Conservation (phyloP, 2,113 vertebrate genomes). For the Rattus norvegicus region DNA sequence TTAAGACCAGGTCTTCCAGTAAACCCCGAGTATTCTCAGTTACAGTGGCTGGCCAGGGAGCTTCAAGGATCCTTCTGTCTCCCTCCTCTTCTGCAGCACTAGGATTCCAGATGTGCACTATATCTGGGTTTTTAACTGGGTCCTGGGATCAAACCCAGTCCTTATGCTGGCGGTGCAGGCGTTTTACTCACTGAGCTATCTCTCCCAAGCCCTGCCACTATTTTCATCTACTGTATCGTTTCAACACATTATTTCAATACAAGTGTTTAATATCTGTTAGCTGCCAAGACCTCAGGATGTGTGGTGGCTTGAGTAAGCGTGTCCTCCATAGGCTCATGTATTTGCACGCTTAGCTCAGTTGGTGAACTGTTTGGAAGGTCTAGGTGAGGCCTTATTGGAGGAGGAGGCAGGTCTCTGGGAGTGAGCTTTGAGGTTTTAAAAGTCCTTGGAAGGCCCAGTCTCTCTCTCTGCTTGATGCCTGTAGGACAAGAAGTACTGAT, state of each 20-base stretch:
- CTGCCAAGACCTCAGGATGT: background rate
- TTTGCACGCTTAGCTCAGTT: background rate
- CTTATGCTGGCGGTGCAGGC: too few relatives aligned
- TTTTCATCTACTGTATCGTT: background rate
- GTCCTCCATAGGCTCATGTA: background rate
- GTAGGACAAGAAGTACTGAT: background rate
- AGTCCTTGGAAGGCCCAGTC: background rate
- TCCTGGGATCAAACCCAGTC: background rate
- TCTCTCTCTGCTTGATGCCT: background rate
- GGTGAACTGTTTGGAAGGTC: background rate
- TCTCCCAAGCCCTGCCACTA: background rate
- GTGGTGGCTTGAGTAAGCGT: background rate
- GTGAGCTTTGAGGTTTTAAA: background rate
- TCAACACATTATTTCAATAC: background rate
- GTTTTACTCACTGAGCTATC: too few relatives aligned
- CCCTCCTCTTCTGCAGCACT: background rate
- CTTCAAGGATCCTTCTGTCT: background rate
- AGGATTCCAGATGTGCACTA: background rate
- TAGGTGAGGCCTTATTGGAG: too few relatives aligned
- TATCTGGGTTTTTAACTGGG: background rate
- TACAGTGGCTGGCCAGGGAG: background rate
- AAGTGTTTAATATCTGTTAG: constrained; percentile 16
- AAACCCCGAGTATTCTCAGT: background rate
- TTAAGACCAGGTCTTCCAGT: background rate
- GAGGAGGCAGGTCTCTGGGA: background rate